These are phyloP conservation scores for Potorous gilbertii DNA, from an alignment of 2,797 vertebrate species.

Conservation along the genomic window DNA sequence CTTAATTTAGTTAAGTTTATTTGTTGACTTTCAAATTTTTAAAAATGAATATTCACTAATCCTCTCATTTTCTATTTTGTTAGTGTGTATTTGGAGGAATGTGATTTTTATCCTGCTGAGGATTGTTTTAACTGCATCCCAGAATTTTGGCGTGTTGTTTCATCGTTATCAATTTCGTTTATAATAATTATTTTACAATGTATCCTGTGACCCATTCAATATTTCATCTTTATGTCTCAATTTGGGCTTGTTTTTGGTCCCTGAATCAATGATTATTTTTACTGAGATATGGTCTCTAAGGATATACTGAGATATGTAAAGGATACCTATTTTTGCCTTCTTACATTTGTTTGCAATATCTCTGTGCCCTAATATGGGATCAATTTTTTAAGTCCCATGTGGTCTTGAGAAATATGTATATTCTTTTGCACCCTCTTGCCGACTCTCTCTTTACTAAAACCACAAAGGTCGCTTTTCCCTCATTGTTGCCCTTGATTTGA, in stretches of 20 bases:
- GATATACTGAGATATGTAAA: background rate
- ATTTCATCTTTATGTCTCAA: background rate
- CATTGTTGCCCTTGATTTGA: background rate
- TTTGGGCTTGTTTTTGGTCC: background rate
- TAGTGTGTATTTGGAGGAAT: background rate
- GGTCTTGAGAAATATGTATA: background rate
- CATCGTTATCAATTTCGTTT: background rate
- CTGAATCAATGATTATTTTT: background rate
- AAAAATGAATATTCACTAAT: background rate
- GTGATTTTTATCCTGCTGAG: background rate
- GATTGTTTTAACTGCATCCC: background rate
- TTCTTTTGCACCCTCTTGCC: background rate
- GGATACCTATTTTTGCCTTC: background rate
- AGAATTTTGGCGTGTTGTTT: background rate
- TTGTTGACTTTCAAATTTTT: background rate
- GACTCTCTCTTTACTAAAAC: background rate
- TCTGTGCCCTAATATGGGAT: background rate
- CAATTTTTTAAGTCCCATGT: background rate
- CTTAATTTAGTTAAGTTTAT: background rate
- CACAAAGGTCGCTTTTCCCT: background rate
- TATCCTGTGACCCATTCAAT: background rate
- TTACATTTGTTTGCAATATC: background rate
- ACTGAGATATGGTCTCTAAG: background rate
- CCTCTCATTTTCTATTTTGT: background rate
- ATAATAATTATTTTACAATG: background rate